Base-by-base conservation (phyloP, 2,888 invertebrate genomes). In the Epirrhoe tristata region DNA sequence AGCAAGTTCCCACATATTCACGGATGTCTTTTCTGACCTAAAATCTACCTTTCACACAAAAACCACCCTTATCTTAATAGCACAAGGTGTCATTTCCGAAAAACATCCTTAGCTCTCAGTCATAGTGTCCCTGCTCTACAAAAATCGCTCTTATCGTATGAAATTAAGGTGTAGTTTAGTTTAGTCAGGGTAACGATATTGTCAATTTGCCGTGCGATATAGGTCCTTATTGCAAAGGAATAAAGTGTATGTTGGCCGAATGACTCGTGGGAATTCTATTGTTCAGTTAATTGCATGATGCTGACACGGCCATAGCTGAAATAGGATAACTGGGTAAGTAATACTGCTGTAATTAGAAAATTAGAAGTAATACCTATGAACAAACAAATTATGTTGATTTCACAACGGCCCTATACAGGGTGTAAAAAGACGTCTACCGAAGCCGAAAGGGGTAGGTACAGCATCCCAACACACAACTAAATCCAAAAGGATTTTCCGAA, bases 201-300 rank as follows among this genome's bases (percentile, higher is more conserved):
- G 60, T 54, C n/a, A 34, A 48, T 17, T 50, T 62, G 55, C 10
- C 17, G 34, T 55, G 10, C 36, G 36, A 62, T 54, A 50, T 8
- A 12, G 17, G 55, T 5, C 17, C 48, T 55, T 62, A 50, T 48
- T 50, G 24, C 14, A 55, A 62, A 14, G 14, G 14, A 6, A 36
- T 55, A 62, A 39, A 36, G 61, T 50, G 24, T 55, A 62, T 50
- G 61, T 53, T 43, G n/a, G 31, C 32, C 12, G 50, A 59, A 55
- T 58, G 51, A 53, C 59, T 58, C 59, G 68, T 68, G 68, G 61
- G 68, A 68, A 60, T 51, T 46, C 64, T 55, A 64, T 68, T 68
- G 64, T 68, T 61, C 54, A 52, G 58, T 58, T 68, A 68, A 68
- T 68, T 68, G 58, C 54, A 61, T 54, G 60, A 63, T 24, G 17